A percentile compares a stretch with the other conserved stretches of the same genome.
Evolutionary conservation across 2,888 invertebrate genomes (phyloP).

Genomic region (Gymnocheta viridis): DNA sequence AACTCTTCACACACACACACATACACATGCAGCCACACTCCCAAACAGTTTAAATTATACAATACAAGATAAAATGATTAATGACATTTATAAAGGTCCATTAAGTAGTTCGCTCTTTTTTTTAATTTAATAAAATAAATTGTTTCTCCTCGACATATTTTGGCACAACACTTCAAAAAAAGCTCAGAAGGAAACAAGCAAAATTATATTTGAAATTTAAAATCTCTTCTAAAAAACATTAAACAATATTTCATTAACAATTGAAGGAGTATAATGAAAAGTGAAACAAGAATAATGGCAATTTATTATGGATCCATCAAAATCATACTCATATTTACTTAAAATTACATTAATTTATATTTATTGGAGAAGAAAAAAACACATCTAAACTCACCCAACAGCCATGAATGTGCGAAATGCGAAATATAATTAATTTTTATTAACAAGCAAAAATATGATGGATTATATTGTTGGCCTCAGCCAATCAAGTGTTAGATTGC

Average conservation of each 20-base stretch:
- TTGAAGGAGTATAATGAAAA: not conserved
- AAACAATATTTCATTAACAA: slow-evolving; percentile 3
- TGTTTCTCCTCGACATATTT: slow-evolving; percentile 17
- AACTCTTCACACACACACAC: not conserved
- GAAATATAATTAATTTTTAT: slow-evolving; percentile 27
- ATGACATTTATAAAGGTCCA: slow-evolving; percentile 63
- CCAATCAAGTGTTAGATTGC: slow-evolving; percentile 20
- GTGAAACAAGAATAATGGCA: not conserved
- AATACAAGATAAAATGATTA: slow-evolving; percentile 62
- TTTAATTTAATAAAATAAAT: slow-evolving; percentile 45
- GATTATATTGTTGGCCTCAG: not conserved
- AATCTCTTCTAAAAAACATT: slow-evolving; percentile 5
- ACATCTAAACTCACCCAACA: not conserved
- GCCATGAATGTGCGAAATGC: not conserved
- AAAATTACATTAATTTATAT: slow-evolving; percentile 9
- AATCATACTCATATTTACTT: not conserved
- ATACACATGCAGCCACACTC: too few relatives aligned
- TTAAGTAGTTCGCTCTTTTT: slow-evolving; percentile 50
- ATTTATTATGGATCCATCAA: slow-evolving; percentile 44
- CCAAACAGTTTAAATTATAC: not conserved
- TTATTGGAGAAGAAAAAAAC: not conserved
- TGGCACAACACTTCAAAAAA: not conserved
- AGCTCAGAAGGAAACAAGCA: not conserved
- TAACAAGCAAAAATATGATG: slow-evolving; percentile 26
- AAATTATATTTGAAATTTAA: slow-evolving; percentile 11